Percentiles rank a stretch among this genome's conserved stretches.
These are phyloP conservation scores for Hipposideros armiger DNA, from an alignment of 2,113 vertebrate genomes.

Conservation along the genomic window DNA sequence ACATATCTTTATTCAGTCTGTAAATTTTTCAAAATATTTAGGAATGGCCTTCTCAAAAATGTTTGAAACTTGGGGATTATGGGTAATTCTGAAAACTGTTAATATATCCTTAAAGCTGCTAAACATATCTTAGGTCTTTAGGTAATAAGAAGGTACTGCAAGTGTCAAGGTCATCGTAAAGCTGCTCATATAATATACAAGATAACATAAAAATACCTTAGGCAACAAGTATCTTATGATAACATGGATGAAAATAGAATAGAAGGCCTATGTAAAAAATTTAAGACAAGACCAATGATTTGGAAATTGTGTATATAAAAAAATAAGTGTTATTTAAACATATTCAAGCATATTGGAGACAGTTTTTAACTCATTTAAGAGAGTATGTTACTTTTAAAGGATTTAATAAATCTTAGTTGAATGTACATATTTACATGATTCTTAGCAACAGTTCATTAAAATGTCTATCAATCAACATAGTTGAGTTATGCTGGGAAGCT, in stretches of 20 bases:
- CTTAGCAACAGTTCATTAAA: constrained; percentile 19
- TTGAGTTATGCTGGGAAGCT: background rate
- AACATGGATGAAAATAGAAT: background rate
- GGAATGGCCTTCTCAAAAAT: background rate
- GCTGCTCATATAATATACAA: background rate
- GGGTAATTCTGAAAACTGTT: constrained; percentile 39
- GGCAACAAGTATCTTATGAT: background rate
- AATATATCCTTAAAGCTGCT: constrained; percentile 16
- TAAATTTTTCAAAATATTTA: constrained; percentile 27
- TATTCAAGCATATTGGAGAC: background rate
- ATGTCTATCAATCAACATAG: background rate
- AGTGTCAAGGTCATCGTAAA: background rate
- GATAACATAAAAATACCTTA: background rate
- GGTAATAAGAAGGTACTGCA: background rate
- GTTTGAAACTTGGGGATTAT: constrained; percentile 2
- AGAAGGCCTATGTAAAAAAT: background rate
- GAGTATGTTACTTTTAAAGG: background rate
- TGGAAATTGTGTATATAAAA: background rate
- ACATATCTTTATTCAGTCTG: background rate
- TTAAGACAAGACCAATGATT: constrained; percentile 35
- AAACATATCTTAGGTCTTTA: background rate
- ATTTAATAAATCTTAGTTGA: background rate
- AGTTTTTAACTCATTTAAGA: constrained; percentile 55
- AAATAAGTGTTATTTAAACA: background rate
- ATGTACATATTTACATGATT: constrained; percentile 13